Base-by-base conservation (phyloP, 2,797 vertebrate genomes). In the Cichlasoma orientale region DNA sequence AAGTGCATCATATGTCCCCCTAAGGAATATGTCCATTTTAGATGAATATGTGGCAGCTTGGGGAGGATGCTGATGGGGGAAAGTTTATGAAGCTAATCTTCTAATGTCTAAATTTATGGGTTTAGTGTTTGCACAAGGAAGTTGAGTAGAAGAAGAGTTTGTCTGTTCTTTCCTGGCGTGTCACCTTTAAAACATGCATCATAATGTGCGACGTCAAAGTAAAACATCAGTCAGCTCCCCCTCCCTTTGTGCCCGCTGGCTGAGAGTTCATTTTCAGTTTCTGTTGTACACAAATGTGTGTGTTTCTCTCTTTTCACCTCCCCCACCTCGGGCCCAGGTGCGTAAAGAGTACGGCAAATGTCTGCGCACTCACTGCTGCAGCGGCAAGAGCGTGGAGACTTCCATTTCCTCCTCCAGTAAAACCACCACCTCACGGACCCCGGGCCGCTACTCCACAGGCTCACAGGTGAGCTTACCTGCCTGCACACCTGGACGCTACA, bases 281-380 rank as follows among this genome's bases (percentile, higher is more conserved):
- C 25, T 68, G 44, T 31, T 10, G 19, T 8, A 38, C 18, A 4
- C 44, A 33, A 3, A 19, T 13, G 16, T 56, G 36, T 69, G 36
- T 14, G 25, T 61, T 16, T 57, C 6, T 78, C 72, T 69, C 23
- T 33, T 25, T 54, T 63, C 29, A 2, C 55, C 33, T 27, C 44
- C 3, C 14, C 2, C 13, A n/a, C 19, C 47, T 10, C n/a, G 56
- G 16, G 1, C 11, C 9, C 88, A 99, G 98, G 98, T 99, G 80
- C 97, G 98, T 23, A 99, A 99, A 93, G 98, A 99, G 87, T 99
- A 99, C 3, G 98, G 98, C 70, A 98, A 98, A 95, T 99, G 98
- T 84, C 95, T 99, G 80, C 97, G 97, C 52, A 98, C 97, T 0
- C 97, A 99, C 86, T 99, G 98, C 92, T 99, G 98, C 95, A 99